Percentiles rank a stretch among this genome's conserved stretches.
These are phyloP conservation scores for Melanotus villosus DNA, from an alignment of 2,888 invertebrate genomes.

Conservation along the genomic window DNA sequence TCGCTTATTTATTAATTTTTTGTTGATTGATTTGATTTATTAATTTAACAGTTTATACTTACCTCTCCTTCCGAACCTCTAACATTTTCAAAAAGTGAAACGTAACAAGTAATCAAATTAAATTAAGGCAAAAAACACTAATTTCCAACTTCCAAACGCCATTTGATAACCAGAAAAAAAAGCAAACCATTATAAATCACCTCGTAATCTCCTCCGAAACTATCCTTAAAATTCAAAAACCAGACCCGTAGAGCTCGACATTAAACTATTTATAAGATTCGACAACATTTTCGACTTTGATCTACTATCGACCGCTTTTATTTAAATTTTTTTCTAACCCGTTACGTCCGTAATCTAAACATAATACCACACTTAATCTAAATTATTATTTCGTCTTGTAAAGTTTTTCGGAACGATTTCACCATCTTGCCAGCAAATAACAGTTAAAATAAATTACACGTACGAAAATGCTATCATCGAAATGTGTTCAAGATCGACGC, in stretches of 20 bases:
- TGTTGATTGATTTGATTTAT: no score
- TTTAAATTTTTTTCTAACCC: not conserved
- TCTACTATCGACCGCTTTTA: constrained; percentile 2
- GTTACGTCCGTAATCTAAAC: constrained; percentile 2
- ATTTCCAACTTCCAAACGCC: no score
- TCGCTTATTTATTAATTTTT: no score
- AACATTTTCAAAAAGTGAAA: no score
- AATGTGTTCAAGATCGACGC: not conserved
- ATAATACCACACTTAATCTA: constrained; percentile 4
- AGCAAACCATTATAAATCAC: no score
- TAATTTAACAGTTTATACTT: no score
- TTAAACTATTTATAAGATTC: not conserved
- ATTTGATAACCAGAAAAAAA: no score
- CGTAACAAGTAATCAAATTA: no score
- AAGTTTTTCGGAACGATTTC: not conserved
- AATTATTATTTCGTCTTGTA: not conserved
- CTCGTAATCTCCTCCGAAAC: no score
- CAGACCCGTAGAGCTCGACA: not conserved
- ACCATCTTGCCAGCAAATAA: not conserved
- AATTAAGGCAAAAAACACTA: no score
- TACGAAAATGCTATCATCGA: not conserved
- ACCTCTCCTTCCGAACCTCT: no score
- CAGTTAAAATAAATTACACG: not conserved
- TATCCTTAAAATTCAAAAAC: no score
- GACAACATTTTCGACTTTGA: not conserved